Evolutionary conservation across 2,113 vertebrate genomes (phyloP).

Genomic region (Microcebus jonahi): DNA sequence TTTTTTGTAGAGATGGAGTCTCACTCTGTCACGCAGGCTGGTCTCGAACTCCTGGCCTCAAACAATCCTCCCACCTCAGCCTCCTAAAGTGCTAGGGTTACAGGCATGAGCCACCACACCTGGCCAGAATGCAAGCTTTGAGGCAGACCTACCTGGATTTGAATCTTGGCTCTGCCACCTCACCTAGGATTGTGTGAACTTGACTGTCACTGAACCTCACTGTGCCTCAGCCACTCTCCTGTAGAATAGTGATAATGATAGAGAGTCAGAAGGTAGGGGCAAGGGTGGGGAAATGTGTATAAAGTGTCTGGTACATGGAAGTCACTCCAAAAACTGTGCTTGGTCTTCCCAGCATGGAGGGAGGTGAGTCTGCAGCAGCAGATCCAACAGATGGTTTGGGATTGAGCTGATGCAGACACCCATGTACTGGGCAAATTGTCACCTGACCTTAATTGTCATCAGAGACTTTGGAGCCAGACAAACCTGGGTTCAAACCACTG

Average conservation of each 20-base stretch:
- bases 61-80: too few species aligned
- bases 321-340: not conserved
- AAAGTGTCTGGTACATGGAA: not conserved
- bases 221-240: not conserved
- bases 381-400: not conserved
- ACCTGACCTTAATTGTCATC: not conserved
- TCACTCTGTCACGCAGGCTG: too few species aligned
- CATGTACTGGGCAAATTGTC: not conserved
- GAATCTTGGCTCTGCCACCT: not conserved
- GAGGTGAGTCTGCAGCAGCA: not conserved
- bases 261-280: not conserved
- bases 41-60: too few species aligned
- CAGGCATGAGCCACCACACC: too few species aligned
- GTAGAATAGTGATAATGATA: not conserved
- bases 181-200: not conserved
- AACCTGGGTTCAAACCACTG: not conserved
- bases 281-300: not conserved
- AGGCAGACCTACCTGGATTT: not conserved
- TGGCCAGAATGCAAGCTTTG: not conserved
- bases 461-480: conserved; percentile 21
- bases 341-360: not conserved
- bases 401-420: not conserved
- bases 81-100: too few species aligned
- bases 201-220: not conserved
- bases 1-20: too few species aligned